phyloP scores from a whole-genome alignment of 2,113 vertebrate genomes.

The Scalopus aquaticus region DNA sequence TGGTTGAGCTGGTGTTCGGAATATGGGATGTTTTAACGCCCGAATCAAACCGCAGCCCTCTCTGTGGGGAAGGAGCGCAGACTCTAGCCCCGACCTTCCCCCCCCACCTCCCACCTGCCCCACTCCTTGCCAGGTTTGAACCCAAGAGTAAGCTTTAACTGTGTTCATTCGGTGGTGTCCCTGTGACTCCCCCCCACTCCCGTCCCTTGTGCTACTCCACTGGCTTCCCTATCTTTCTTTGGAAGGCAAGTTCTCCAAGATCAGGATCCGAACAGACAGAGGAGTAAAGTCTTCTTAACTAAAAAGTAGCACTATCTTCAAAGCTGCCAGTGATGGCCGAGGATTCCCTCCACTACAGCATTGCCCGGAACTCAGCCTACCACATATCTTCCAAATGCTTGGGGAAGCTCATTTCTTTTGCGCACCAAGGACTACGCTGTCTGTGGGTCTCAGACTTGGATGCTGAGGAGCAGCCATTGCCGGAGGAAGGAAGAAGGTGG shows the following conservation, averaged over 20 bases:
- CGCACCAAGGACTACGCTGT: background rate
- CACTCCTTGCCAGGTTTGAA: background rate
- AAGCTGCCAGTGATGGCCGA: background rate
- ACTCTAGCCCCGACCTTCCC: background rate
- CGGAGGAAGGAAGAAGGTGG: background rate
- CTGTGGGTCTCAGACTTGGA: background rate
- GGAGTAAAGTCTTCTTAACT: slow-evolving; percentile 52
- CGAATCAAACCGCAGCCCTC: background rate
- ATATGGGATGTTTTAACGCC: background rate
- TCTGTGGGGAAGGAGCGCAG: background rate
- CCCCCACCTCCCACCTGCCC: background rate
- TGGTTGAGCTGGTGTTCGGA: background rate
- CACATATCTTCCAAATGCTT: background rate
- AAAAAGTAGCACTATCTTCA: slow-evolving; percentile 11
- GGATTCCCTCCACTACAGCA: background rate
- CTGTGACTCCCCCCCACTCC: background rate
- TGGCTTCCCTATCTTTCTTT: slow-evolving; percentile 14
- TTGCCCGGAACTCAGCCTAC: background rate
- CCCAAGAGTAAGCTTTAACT: background rate
- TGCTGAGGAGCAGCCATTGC: background rate
- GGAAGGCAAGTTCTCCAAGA: slow-evolving; percentile 30
- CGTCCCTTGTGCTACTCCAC: background rate
- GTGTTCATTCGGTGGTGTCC: background rate
- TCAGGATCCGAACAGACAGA: slow-evolving; percentile 43
- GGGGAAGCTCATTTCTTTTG: background rate